These are phyloP conservation scores for Amphipoea lucens DNA, from an alignment of 2,888 invertebrate genomes.

Conservation along the genomic window DNA sequence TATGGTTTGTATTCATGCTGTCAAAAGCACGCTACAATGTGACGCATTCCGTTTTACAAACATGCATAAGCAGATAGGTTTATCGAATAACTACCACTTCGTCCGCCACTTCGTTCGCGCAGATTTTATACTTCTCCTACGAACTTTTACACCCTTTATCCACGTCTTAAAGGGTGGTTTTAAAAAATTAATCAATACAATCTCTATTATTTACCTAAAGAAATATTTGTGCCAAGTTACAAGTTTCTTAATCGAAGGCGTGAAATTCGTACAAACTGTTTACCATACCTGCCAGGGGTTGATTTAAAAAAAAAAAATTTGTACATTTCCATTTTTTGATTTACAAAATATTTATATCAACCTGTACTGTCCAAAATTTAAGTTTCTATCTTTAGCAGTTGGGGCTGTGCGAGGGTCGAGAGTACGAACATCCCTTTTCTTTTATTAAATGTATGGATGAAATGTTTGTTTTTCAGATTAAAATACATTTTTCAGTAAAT, in stretches of 20 bases:
- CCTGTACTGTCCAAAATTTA: neutral
- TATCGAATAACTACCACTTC: conserved; percentile 12
- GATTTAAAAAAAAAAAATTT: neutral
- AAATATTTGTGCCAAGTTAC: neutral
- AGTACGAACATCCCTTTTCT: neutral
- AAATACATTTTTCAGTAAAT: neutral
- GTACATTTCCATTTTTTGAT: neutral
- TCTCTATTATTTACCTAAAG: neutral
- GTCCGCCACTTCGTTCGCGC: neutral
- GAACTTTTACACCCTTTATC: neutral
- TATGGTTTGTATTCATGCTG: conserved; percentile 19
- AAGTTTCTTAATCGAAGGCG: neutral
- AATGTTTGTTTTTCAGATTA: neutral
- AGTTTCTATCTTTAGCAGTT: neutral
- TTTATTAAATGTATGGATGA: neutral
- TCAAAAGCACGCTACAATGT: conserved; percentile 28
- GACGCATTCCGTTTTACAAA: conserved; percentile 51
- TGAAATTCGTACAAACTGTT: neutral
- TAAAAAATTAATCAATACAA: neutral
- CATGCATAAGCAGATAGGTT: conserved; percentile 19
- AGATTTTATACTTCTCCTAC: neutral
- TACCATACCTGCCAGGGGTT: neutral
- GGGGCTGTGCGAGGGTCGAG: neutral
- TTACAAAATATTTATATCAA: no score
- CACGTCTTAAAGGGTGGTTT: neutral